These are phyloP conservation scores for Mythimna albipuncta DNA, from an alignment of 2,888 invertebrate genomes.

Conservation along the genomic window DNA sequence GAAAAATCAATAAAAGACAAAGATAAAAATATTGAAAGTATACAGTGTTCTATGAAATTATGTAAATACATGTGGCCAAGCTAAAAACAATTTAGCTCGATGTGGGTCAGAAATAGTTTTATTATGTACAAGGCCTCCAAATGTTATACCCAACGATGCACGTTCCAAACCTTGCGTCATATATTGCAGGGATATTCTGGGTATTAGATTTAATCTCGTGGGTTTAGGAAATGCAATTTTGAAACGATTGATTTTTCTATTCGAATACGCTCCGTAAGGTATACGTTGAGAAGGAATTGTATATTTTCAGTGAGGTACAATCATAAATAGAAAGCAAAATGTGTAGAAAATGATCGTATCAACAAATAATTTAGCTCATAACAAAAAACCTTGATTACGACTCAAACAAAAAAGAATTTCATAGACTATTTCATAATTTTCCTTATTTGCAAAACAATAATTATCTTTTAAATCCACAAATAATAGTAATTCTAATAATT, in stretches of 20 bases:
- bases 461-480: neutral
- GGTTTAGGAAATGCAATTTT: conserved; percentile 37
- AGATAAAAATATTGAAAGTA: neutral
- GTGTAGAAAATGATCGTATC: neutral
- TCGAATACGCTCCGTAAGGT: neutral
- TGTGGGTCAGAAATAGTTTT: conserved; percentile 29
- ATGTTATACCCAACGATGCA: conserved; percentile 31
- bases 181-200: conserved; percentile 32
- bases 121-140: conserved; percentile 32
- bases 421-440: neutral
- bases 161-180: conserved; percentile 26
- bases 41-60: neutral
- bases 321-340: neutral
- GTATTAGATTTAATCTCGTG: conserved; percentile 48
- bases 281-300: conserved; percentile 17
- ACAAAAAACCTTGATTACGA: no score
- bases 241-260: conserved; percentile 40
- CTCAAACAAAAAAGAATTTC: no score
- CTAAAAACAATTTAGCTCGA: conserved; percentile 18
- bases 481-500: neutral
- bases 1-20: neutral
- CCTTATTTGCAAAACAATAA: neutral
- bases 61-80: conserved; percentile 4
- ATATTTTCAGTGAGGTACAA: neutral
- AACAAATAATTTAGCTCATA: neutral